Percentiles rank a stretch among this genome's conserved stretches.
Evolutionary conservation across 2,888 invertebrate genomes (phyloP).

Genomic region (Doris montereyensis): DNA sequence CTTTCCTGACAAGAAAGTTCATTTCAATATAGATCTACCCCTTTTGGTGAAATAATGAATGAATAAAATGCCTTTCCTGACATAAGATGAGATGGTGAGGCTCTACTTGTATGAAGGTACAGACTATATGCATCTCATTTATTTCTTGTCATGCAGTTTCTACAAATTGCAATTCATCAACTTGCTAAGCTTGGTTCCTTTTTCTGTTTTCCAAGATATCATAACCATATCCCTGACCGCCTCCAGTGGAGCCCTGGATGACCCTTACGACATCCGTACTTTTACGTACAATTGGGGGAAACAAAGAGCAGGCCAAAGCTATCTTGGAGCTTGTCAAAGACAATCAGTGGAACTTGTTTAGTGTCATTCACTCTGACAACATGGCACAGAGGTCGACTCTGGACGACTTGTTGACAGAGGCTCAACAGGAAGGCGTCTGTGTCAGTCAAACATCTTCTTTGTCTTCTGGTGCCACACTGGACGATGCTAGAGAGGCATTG

Average conservation of each 20-base stretch:
- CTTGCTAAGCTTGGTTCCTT: conserved; percentile 35
- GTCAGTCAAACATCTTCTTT: conserved; percentile 59
- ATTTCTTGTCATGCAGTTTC: too few species aligned
- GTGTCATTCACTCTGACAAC: conserved; percentile 67
- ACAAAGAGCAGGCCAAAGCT: conserved; percentile 49
- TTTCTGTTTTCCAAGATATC: conserved; percentile 40
- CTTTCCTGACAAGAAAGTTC: too few species aligned
- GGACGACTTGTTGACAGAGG: conserved; percentile 61
- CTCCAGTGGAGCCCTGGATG: conserved; percentile 61
- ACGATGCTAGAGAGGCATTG: conserved; percentile 53
- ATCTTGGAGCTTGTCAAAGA: conserved; percentile 15
- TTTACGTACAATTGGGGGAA: conserved; percentile 68
- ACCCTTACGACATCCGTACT: conserved; percentile 58
- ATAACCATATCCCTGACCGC: conserved; percentile 70
- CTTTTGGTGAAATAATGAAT: too few species aligned
- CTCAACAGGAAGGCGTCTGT: conserved; percentile 49
- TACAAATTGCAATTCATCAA: too few species aligned
- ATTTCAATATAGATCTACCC: too few species aligned
- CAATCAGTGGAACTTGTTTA: conserved; percentile 68
- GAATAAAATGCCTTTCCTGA: too few species aligned
- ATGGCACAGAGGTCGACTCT: conserved; percentile 61
- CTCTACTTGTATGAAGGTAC: too few species aligned
- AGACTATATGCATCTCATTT: too few species aligned
- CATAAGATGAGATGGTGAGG: too few species aligned
- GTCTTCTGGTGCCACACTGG: conserved; percentile 51